Conservation (phyloP, 1,140 invertebrate genomes). For the Telenomus remus region DNA sequence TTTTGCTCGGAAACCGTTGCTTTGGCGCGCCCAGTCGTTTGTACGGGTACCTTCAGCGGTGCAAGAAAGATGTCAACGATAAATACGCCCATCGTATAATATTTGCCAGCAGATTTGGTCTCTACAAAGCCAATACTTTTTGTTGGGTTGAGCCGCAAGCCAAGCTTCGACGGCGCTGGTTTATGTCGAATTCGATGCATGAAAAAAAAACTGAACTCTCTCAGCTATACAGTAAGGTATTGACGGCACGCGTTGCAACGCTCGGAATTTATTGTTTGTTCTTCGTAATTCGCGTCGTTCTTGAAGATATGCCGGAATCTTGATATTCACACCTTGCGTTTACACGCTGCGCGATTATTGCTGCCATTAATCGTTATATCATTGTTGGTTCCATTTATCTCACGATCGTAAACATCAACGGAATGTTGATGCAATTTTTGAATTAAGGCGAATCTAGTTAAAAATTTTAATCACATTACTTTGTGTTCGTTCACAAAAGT, state of each 20-base stretch:
- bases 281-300: conserved; percentile 24
- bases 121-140: conserved; percentile 32
- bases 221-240: conserved; percentile 29
- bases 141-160: conserved; percentile 6
- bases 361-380: conserved; percentile 24
- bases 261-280: conserved; percentile 45
- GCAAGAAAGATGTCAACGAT: conserved; percentile 43
- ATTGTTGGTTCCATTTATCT: conserved; percentile 21
- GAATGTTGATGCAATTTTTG: not conserved
- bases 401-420: conserved; percentile 1
- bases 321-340: conserved; percentile 40
- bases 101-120: conserved; percentile 35
- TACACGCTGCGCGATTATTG: conserved; percentile 22
- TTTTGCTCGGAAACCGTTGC: conserved; percentile 25
- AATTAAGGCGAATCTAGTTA: not conserved
- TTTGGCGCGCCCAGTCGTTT: conserved; percentile 7
- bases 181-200: conserved; percentile 4
- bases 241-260: conserved; percentile 34
- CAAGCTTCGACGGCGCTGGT: not conserved
- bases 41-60: conserved; percentile 2
- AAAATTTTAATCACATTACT: no score
- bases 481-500: no score
- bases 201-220: conserved; percentile 3
- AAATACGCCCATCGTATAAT: conserved; percentile 38
- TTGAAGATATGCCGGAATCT: conserved; percentile 34